Evolutionary conservation across 2,888 invertebrate genomes (phyloP), one percentile per base, ranked within the genome.

Genomic region (Polydrusus tereticollis): DNA sequence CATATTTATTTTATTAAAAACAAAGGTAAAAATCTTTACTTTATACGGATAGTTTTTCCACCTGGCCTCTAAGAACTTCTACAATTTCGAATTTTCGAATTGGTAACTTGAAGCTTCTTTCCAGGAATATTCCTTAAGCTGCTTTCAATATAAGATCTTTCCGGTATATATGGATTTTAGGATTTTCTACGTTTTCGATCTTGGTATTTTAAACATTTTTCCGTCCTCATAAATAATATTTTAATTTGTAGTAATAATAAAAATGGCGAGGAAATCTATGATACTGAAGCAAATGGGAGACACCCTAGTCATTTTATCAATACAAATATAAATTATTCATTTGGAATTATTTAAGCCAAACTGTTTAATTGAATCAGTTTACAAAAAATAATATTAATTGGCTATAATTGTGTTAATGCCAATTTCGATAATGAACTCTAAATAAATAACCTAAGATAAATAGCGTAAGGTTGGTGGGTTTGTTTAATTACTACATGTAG

Each of bases 131-230:
- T 47, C n/a, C 26, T 7, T 55, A 55, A 55, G 52, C 52, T 26
- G 29, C 52, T 55, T 55, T 7, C 50, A 23, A 50, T 50, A 21
- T n/a, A 29, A 55, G 52, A 55, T 29, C 26, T 55, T 55, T 55
- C 14, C 26, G 23, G 14, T 50, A 26, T 50, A 50, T 50, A 14
- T 26, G 50, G 50, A 50, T 50, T 26, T 50, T 8, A 1, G 29
- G 29, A 55, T 55, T 55, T 10, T 16, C 10, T 14, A 33, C 52
- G 26, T 50, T 26, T 26, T 14, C 45, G 50, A 26, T 50, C 18
- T 50, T 50, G 12, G 10, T 50, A 14, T 26, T 26, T 26, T 50
- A 26, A 50, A 4, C 7, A 7, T 29, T 7, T 7, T 7, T 7
- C 4, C 29, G 5, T 29, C 29, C 29, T 29, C 29, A n/a, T n/a